phyloP scores from a whole-genome alignment of 2,113 vertebrate species.

The Aspidoscelis tigris region DNA sequence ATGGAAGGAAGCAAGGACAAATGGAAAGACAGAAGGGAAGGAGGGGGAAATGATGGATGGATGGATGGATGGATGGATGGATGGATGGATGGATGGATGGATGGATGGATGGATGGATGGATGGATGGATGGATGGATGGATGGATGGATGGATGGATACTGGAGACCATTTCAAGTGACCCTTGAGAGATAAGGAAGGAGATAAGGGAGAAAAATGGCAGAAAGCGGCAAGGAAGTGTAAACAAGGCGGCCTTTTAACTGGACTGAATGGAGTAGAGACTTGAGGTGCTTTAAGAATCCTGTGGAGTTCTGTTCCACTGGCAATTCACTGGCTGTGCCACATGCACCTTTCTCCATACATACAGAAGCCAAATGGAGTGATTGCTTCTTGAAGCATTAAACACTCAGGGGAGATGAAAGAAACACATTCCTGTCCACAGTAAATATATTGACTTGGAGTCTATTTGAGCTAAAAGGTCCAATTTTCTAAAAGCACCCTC shows the following conservation, averaged over 20 bases:
- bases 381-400: constrained; percentile 64
- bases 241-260: constrained; percentile 23
- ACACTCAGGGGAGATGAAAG: constrained; percentile 61
- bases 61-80: too few species aligned
- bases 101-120: too few species aligned
- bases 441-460: constrained; percentile 70
- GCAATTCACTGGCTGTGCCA: constrained; percentile 55
- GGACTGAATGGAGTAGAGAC: constrained; percentile 54
- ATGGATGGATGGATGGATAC: constrained; percentile 6
- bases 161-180: background rate
- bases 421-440: constrained; percentile 55
- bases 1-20: too few species aligned
- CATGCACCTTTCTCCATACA: constrained; percentile 59
- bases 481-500: constrained; percentile 71
- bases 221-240: background rate
- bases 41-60: too few species aligned
- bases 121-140: background rate
- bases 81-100: too few species aligned
- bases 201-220: background rate
- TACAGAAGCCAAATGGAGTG: constrained; percentile 69
- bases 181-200: background rate
- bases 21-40: too few species aligned
- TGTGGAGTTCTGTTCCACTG: constrained; percentile 62
- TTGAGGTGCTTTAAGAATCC: constrained; percentile 54
- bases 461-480: constrained; percentile 70